Base-by-base conservation (phyloP, 2,888 invertebrate species). In the Chaetogeoica ovagalla region DNA sequence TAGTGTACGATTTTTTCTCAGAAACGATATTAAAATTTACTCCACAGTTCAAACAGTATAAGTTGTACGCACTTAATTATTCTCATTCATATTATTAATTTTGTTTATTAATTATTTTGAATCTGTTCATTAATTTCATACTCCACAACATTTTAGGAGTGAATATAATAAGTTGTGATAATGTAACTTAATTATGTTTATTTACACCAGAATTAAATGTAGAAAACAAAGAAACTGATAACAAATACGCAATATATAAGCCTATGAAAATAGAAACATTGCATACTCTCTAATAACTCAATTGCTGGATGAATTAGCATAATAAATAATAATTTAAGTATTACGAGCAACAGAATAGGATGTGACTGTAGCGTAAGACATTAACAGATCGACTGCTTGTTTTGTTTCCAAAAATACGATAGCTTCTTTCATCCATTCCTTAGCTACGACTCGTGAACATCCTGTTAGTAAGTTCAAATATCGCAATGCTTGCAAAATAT, bases 401-500 rank as follows among this genome's bases (percentile, higher is more conserved):
- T 81, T 62, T 57, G 82, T 82, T 82, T 82, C 82, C 15, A 82
- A 81, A 62, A 81, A 81, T 48, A 82, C 65, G 60, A 55, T 82
- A 6, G 82, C 81, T 76, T 82, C 81, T 72, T 75, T 71, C 52
- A 82, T 82, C 82, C 82, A 82, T 43, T 75, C 79, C 15, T 70
- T 81, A 55, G 82, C 82, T 39, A 81, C 74, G 21, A 75, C 81
- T 55, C 66, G 37, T 39, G 82, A 75, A 57, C 75, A 81, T 17
- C 82, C 82, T 43, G 81, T 76, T 57, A 82, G 75, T 23, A 82
- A 82, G 43, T 82, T 82, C 39, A 82, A 81, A 63, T 82, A 82
- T 19, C 76, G 66, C 43, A 82, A 21, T 21, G 82, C 75, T 75
- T 82, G 82, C 30, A 82, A 55, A 62, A 82, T 65, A 68, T 82